Evolutionary conservation across 2,888 invertebrate species (phyloP), one percentile per base, ranked within the genome.

Genomic region (Parthenolecanium corni): DNA sequence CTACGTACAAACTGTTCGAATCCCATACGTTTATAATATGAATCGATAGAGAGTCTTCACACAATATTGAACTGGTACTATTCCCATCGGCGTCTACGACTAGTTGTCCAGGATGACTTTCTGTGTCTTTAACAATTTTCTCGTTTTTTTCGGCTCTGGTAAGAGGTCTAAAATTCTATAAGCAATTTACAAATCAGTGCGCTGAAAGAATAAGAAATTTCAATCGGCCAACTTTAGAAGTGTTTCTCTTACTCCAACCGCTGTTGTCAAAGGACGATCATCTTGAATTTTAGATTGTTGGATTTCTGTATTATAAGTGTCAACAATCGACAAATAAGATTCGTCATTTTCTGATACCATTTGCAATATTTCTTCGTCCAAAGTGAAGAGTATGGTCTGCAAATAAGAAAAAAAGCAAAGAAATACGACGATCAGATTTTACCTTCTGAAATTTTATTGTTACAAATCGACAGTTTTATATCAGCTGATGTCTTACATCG

Each of bases 371-470:
- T 74, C 72, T 38, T 88, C 82, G 68, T 86, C 83, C 66, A 83
- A 85, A 21, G 89, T 89, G 72, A 89, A 90, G 62, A 90, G 76
- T 66, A 90, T 89, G 9, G 89, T 90, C 89, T 90, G 76, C 25
- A 78, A 74, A 14, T n/a, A 62, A 38, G 9, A 21, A 38, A 46
- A 31, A 9, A 20, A 21, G 16, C n/a, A 38, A 49, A n/a, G 9
- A 52, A 20, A 47, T 44, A 40, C 2, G 16, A 46, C 5, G n/a
- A 36, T 21, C 31, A 52, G 16, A 36, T 47, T 20, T 40, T 18
- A 18, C 20, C 9, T 23, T n/a, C n/a, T 9, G 31, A 31, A 31
- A 31, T 31, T 31, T 3, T 4, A 24, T 51, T 46, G 31, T 40
- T 25, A 31, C 36, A 49, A n/a, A 18, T 46, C 36, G 38, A n/a